Evolutionary conservation across 2,797 vertebrate species (phyloP).

Genomic region (Epinephelus malabaricus): DNA sequence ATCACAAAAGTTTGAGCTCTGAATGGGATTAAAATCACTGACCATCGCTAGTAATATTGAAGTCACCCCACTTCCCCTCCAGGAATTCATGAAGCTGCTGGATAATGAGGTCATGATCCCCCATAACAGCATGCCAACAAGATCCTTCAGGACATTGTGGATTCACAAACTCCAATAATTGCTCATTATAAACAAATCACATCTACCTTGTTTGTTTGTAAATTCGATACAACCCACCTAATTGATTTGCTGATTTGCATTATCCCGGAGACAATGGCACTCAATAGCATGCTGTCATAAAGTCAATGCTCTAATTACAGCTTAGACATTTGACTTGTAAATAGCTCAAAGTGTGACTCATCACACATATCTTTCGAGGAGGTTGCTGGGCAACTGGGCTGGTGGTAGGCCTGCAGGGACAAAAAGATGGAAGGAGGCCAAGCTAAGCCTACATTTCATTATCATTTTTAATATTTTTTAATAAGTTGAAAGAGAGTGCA

Average conservation of each 20-base stretch:
- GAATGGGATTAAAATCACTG: not conserved
- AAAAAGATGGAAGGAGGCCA: not conserved
- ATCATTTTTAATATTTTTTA: not conserved
- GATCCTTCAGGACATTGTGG: not conserved
- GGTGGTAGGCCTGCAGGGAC: conserved; percentile 1
- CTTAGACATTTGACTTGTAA: conserved; percentile 43
- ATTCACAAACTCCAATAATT: not conserved
- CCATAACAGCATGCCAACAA: not conserved
- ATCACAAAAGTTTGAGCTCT: not conserved
- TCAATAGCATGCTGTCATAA: conserved; percentile 21
- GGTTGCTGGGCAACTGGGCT: conserved; percentile 51
- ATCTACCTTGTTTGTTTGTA: conserved; percentile 13
- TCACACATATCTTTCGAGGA: not conserved
- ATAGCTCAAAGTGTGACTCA: conserved; percentile 42
- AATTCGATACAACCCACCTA: conserved; percentile 16
- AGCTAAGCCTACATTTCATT: conserved; percentile 10
- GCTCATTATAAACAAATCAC: conserved; percentile 22
- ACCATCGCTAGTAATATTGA: not conserved
- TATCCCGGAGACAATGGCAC: conserved; percentile 3
- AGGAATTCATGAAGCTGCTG: not conserved
- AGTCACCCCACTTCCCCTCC: not conserved
- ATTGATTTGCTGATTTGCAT: conserved; percentile 36
- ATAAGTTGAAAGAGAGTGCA: not conserved
- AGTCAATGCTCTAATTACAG: conserved; percentile 31
- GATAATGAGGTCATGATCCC: conserved; percentile 21